Percentiles rank a stretch among this genome's conserved stretches.
These are phyloP conservation scores for Caenorhabditis wallacei DNA, from an alignment of 2,888 invertebrate genomes.

Conservation along the genomic window DNA sequence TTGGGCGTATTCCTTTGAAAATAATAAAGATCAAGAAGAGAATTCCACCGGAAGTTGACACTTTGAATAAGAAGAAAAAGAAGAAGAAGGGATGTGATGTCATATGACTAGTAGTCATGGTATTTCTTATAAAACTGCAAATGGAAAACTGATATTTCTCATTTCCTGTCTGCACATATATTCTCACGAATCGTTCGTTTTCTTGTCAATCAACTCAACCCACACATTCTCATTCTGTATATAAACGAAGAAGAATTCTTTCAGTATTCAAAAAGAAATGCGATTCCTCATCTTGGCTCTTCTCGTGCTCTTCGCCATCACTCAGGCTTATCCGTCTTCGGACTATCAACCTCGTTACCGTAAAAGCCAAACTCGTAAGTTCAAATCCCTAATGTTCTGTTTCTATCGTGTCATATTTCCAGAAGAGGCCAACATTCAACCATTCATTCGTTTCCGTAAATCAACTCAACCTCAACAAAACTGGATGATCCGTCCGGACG, in stretches of 20 bases:
- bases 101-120: constrained; percentile 1
- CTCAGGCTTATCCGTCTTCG: constrained; percentile 55
- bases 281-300: constrained; percentile 68
- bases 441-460: constrained; percentile 74
- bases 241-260: background rate
- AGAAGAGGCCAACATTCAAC: constrained; percentile 74
- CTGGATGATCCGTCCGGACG: constrained; percentile 60
- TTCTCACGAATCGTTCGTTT: constrained; percentile 21
- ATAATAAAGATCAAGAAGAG: constrained; percentile 5
- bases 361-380: constrained; percentile 72
- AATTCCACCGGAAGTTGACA: constrained; percentile 18
- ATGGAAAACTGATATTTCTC: constrained; percentile 20
- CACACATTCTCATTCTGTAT: constrained; percentile 1
- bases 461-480: constrained; percentile 60
- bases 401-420: constrained; percentile 25
- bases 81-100: constrained; percentile 27
- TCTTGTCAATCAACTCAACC: background rate
- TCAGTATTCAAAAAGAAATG: constrained; percentile 38
- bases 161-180: background rate
- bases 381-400: background rate
- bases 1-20: constrained; percentile 3
- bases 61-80: background rate
- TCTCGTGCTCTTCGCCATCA: constrained; percentile 62
- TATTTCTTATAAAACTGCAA: constrained; percentile 8
- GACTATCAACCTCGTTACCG: constrained; percentile 67